phyloP scores from a whole-genome alignment of 2,113 vertebrate genomes.

The Microtus ochrogaster region DNA sequence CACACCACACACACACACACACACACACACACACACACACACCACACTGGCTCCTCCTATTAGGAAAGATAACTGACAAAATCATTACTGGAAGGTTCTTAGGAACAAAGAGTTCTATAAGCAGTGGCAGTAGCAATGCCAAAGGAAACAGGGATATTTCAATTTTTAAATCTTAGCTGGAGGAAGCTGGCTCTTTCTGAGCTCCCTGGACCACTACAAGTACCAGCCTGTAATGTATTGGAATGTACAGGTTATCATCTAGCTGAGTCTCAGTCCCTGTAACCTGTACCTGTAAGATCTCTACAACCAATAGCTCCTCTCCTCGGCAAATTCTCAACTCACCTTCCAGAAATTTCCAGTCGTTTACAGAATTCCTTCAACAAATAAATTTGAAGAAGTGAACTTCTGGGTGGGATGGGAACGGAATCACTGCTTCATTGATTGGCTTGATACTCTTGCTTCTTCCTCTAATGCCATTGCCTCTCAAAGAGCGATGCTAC shows the following conservation, averaged over 20 bases:
- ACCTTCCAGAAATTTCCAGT: not conserved
- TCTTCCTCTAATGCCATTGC: not conserved
- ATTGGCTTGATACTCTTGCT: not conserved
- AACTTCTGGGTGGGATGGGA: not conserved
- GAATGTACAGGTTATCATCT: accelerated
- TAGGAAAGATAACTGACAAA: not conserved
- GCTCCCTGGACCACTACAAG: accelerated
- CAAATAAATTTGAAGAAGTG: not conserved
- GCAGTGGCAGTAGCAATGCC: not conserved
- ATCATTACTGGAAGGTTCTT: not conserved
- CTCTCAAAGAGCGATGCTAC: not conserved
- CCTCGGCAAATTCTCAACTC: not conserved
- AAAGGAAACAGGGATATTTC: not conserved
- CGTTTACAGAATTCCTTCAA: not conserved
- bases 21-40: not conserved
- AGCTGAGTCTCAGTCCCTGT: accelerated
- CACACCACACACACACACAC: not conserved
- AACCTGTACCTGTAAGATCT: not conserved
- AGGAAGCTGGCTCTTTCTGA: not conserved
- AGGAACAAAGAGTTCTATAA: not conserved
- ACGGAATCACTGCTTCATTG: not conserved
- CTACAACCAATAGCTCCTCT: not conserved
- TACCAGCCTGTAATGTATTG: too few relatives aligned
- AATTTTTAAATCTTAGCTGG: not conserved
- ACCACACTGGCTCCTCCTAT: not conserved